A percentile compares a stretch with the other conserved stretches of the same genome.
phyloP scores from a whole-genome alignment of 2,113 vertebrate species.

The Larimichthys crocea region DNA sequence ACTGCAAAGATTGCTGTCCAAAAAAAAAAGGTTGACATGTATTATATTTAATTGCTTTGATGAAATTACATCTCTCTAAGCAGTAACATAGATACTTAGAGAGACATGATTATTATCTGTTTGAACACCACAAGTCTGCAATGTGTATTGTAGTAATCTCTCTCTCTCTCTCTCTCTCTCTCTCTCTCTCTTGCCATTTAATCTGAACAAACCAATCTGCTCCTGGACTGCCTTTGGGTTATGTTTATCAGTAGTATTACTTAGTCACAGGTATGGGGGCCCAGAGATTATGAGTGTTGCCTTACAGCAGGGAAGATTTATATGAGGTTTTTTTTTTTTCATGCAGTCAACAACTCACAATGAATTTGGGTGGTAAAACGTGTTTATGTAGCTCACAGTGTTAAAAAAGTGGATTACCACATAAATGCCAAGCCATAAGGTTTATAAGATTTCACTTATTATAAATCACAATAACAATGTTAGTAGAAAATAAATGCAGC shows the following conservation, averaged over 20 bases:
- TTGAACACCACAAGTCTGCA: background rate
- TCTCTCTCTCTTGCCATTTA: background rate
- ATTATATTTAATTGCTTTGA: background rate
- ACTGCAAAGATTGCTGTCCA: background rate
- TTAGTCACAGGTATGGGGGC: background rate
- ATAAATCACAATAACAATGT: background rate
- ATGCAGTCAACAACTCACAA: background rate
- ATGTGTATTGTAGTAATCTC: background rate
- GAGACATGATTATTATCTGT: background rate
- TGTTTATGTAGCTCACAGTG: background rate
- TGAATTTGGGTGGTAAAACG: background rate
- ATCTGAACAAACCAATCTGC: conserved; percentile 9
- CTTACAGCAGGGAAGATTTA: background rate
- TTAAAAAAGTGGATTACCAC: background rate
- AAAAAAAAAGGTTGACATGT: background rate
- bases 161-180: no score
- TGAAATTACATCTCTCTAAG: background rate
- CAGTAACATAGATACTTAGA: background rate
- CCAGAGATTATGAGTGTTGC: background rate
- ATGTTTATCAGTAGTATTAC: background rate
- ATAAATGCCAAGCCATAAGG: background rate
- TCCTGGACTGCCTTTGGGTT: background rate
- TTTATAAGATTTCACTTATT: background rate
- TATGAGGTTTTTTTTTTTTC: no score
- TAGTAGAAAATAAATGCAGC: background rate